Base-by-base conservation (phyloP, 2,797 vertebrate genomes). In the Anas capensis region DNA sequence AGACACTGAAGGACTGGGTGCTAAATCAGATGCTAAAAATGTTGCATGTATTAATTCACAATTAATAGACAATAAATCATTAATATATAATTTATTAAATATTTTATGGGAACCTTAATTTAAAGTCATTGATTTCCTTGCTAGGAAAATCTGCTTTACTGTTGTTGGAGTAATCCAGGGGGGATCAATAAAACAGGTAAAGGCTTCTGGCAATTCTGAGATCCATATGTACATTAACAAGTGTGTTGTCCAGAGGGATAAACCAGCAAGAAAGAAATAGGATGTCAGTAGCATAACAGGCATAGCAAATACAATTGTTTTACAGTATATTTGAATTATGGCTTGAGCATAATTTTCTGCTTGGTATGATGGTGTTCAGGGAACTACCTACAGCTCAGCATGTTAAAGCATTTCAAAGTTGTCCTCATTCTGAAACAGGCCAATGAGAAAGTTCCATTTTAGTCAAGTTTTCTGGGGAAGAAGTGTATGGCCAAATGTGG, bases 31-130 rank as follows among this genome's bases (percentile, higher is more conserved):
- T 86, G 57, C 48, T 60, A 76, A 53, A 95, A 82, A 60, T 29
- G 7, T 85, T 92, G 14, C 48, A 33, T 10, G 4, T 93, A 88
- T 91, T 92, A 93, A 91, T 93, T 96, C 36, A 75, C 90, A 91
- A 93, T 97, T 96, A 95, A 85, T 76, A 89, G 44, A 24, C 33
- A 80, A 81, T 86, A 93, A 82, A 94, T 95, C 68, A 88, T 86
- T 76, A 66, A 70, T 57, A 48, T 65, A n/a, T 49, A 42, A 83
- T 86, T 80, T 82, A 82, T 46, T 88, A 79, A 92, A 57, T 40
- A 65, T 82, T 92, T 88, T 89, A 66, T 33, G 34, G 68, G 69
- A 72, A 71, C 36, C 38, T 84, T 84, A 75, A 86, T 92, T 54
- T 88, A 40, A 78, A 84, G 56, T 53, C 27, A 16, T 84, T 71